Evolutionary conservation across 2,797 vertebrate genomes (phyloP).

Genomic region (Eptatretus atami): DNA sequence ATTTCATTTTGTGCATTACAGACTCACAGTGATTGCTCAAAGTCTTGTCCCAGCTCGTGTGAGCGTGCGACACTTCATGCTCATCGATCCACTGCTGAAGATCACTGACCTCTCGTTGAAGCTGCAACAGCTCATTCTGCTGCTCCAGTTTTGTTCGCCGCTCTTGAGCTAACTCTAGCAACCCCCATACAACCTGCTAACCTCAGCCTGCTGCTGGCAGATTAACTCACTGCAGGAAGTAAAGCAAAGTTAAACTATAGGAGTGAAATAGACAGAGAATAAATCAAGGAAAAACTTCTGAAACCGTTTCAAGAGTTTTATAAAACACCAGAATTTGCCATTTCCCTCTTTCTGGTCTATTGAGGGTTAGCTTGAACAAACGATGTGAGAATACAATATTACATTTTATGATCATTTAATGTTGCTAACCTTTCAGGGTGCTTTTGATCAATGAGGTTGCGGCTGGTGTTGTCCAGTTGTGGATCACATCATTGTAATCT

Average conservation of each 20-base stretch:
- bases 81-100: slow-evolving; percentile 85
- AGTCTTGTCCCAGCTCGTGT: slow-evolving; percentile 69
- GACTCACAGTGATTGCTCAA: slow-evolving; percentile 55
- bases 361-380: too few species aligned
- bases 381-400: not conserved
- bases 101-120: slow-evolving; percentile 65
- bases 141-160: slow-evolving; percentile 51
- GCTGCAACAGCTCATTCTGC: slow-evolving; percentile 80
- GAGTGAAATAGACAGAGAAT: not conserved
- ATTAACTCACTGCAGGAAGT: slow-evolving; percentile 36
- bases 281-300: not conserved
- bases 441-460: slow-evolving; percentile 49
- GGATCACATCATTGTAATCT: slow-evolving; percentile 67
- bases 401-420: not conserved
- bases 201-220: slow-evolving; percentile 67
- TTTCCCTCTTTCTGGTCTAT: too few species aligned
- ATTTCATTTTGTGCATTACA: not conserved
- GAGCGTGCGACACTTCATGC: slow-evolving; percentile 71
- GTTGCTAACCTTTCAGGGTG: slow-evolving; percentile 42
- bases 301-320: too few species aligned
- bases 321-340: too few species aligned
- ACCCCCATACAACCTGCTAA: slow-evolving; percentile 68
- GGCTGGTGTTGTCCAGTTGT: slow-evolving; percentile 60
- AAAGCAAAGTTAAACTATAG: not conserved
- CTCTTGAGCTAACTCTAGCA: slow-evolving; percentile 77